Evolutionary conservation across 2,113 vertebrate species (phyloP).

Genomic region (Furnarius figulus): DNA sequence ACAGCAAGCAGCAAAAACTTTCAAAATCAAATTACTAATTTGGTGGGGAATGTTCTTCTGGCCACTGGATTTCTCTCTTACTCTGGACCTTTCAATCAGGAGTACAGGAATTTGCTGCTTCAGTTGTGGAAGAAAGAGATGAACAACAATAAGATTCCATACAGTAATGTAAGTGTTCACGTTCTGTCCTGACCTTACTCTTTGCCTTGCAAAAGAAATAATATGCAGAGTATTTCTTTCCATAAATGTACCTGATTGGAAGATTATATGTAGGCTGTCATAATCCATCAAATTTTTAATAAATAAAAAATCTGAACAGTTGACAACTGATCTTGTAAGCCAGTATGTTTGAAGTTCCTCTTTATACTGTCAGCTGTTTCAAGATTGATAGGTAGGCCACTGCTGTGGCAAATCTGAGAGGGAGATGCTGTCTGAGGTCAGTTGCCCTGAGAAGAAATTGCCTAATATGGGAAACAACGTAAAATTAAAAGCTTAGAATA

Average conservation of each 20-base stretch:
- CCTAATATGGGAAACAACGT: background rate
- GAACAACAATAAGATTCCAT: conserved; percentile 71
- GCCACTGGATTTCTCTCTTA: conserved; percentile 86
- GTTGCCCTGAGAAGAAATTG: background rate
- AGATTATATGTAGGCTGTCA: background rate
- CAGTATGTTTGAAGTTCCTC: background rate
- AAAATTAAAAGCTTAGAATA: background rate
- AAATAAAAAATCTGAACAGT: background rate
- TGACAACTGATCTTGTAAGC: background rate
- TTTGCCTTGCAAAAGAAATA: background rate
- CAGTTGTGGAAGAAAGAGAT: conserved; percentile 82
- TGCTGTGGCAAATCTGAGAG: background rate
- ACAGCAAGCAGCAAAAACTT: conserved; percentile 82
- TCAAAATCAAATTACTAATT: conserved; percentile 77
- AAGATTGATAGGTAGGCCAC: background rate
- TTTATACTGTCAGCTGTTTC: background rate
- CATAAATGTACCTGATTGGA: background rate
- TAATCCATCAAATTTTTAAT: background rate
- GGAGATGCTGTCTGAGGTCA: background rate
- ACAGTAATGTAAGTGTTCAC: conserved; percentile 68
- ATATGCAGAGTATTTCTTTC: background rate
- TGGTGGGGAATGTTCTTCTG: conserved; percentile 84
- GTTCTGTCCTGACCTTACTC: background rate
- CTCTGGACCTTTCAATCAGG: conserved; percentile 86
- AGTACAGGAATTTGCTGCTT: conserved; percentile 81